Base-by-base conservation (phyloP, 2,888 invertebrate genomes). In the Diaprepes abbreviatus region DNA sequence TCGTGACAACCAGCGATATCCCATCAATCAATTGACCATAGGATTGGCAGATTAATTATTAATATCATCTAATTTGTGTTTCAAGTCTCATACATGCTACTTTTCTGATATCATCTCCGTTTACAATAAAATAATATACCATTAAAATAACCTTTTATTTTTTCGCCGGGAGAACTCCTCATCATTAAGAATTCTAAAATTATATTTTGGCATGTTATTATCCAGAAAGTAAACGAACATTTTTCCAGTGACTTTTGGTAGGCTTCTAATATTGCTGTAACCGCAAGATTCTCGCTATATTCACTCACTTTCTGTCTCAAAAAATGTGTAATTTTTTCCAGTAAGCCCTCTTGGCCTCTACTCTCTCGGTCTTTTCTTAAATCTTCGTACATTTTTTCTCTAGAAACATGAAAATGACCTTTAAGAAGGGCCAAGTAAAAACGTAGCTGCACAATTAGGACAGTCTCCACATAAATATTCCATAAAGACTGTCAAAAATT, bases 251-350 rank as follows among this genome's bases (percentile, higher is more conserved):
- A 93, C 93, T 0, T 88, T 86, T 0, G 90, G 91, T 3, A 95
- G 84, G 0, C 88, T 86, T 12, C 84, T 81, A 4, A 91, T 84
- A 0, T 87, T 87, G 90, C 92, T 58, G 90, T 89, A 17, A 81
- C 77, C 0, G 93, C 88, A 50, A 96, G 84, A 58, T 89, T 88
- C 28, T 88, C 83, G 82, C 91, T 93, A 84, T 95, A 95, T 1
- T 82, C 83, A 66, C 88, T 90, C 87, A 81, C 81, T 0, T 88
- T 87, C 0, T 92, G 92, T 88, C 92, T 92, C 88, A 95, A 89
- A 87, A 90, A 89, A 81, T 96, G 95, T 14, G 92, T 91, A 78
- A 93, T 89, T 16, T 90, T 88, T 66, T 87, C 88, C 9, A 88
- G 88, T 76, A 89, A 86, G 0, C 92, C 93, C 14, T 87, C 45